Percentiles rank a stretch among this genome's conserved stretches.
phyloP scores from a whole-genome alignment of 2,113 vertebrate species.

The Plectropomus leopardus region DNA sequence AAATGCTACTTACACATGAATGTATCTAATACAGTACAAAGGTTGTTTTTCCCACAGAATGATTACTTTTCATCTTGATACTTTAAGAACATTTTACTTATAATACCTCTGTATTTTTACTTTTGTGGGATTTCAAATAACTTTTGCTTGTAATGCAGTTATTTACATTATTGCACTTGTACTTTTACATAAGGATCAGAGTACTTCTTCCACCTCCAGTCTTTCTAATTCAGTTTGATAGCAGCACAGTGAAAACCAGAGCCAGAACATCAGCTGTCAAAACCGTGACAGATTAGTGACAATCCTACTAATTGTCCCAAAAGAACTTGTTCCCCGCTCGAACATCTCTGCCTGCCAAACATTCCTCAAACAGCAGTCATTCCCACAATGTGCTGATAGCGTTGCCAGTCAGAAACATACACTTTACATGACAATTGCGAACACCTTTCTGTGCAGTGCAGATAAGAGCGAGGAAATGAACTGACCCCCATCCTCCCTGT shows the following conservation, averaged over 20 bases:
- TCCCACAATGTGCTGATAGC: conserved; percentile 7
- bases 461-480: conserved; percentile 57
- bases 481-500: conserved; percentile 41
- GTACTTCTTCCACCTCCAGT: background rate
- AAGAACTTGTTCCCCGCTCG: conserved; percentile 10
- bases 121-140: too few species aligned
- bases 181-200: background rate
- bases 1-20: background rate
- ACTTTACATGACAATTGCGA: conserved; percentile 50
- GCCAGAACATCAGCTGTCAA: conserved; percentile 36
- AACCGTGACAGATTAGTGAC: conserved; percentile 42
- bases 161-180: background rate
- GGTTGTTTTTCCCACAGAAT: background rate
- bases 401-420: conserved; percentile 34
- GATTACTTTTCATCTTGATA: background rate
- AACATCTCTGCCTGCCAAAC: conserved; percentile 35
- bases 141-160: background rate
- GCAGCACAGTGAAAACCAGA: background rate
- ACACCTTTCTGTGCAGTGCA: conserved; percentile 34
- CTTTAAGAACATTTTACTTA: background rate
- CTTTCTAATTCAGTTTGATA: conserved; percentile 17
- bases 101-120: too few species aligned
- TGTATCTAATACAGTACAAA: background rate
- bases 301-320: conserved; percentile 53
- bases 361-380: conserved; percentile 19